Conservation (phyloP, 2,113 vertebrate species). For the Corythornis madagascariensis region DNA sequence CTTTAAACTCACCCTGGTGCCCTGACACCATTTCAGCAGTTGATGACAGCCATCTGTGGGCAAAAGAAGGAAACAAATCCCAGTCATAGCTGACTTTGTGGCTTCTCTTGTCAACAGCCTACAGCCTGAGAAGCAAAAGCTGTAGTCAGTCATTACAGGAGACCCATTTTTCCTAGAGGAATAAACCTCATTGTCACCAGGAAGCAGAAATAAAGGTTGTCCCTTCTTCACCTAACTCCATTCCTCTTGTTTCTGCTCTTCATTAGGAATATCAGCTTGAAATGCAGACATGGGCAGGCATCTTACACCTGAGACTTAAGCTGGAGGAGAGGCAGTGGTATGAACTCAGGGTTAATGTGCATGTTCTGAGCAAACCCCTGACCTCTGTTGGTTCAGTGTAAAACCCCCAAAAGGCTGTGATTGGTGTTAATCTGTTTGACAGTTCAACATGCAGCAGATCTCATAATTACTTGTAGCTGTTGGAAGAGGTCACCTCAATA, state of each 20-base stretch:
- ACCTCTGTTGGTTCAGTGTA: background rate
- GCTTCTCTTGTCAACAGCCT: background rate
- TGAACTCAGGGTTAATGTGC: accelerated
- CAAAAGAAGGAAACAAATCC: background rate
- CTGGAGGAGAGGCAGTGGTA: background rate
- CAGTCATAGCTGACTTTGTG: background rate
- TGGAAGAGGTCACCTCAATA: background rate
- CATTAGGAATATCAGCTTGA: background rate
- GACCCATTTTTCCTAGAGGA: background rate
- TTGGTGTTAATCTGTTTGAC: background rate
- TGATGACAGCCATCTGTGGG: background rate
- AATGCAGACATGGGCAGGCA: background rate
- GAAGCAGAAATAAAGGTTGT: background rate
- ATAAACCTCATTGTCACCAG: background rate
- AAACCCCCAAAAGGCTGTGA: background rate
- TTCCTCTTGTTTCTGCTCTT: background rate
- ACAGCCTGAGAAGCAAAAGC: background rate
- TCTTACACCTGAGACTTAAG: background rate
- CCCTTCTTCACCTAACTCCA: background rate
- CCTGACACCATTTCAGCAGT: background rate
- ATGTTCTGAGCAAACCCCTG: background rate
- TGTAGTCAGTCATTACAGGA: background rate
- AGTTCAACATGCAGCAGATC: background rate
- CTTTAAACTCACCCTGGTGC: background rate
- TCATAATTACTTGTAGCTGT: background rate